These are phyloP conservation scores for Mohoua ochrocephala DNA, from an alignment of 2,113 vertebrate genomes.

Conservation along the genomic window DNA sequence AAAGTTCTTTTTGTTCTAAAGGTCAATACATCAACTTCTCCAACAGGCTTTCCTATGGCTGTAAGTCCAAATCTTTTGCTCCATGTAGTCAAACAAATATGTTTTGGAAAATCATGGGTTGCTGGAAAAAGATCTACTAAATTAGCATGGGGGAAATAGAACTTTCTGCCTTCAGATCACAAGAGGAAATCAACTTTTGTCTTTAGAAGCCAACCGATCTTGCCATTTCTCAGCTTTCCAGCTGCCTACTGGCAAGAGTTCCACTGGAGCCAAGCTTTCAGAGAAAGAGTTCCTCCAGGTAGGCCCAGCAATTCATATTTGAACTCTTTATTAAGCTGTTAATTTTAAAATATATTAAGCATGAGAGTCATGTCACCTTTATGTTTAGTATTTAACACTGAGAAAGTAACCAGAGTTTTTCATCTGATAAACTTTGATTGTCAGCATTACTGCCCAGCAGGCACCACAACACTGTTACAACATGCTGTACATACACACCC, in stretches of 20 bases:
- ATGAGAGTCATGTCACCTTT: not conserved
- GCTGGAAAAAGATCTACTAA: not conserved
- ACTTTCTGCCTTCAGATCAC: not conserved
- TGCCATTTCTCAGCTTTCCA: not conserved
- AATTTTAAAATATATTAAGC: not conserved
- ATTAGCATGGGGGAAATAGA: not conserved
- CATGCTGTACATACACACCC: not conserved
- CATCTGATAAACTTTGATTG: not conserved
- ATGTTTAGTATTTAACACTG: not conserved
- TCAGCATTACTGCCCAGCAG: not conserved
- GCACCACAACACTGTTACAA: not conserved
- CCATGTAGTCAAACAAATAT: not conserved
- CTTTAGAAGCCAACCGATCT: not conserved
- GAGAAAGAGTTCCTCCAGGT: not conserved
- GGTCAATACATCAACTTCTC: not conserved
- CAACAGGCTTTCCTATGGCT: not conserved
- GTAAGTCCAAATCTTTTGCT: constrained; percentile 1
- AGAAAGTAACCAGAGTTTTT: not conserved
- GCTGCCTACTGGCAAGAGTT: not conserved
- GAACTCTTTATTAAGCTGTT: not conserved
- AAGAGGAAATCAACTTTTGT: not conserved
- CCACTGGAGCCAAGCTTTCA: not conserved
- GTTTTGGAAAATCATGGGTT: not conserved
- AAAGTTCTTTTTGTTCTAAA: not conserved
- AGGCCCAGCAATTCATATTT: not conserved